A percentile compares a stretch with the other conserved stretches of the same genome.
These are phyloP conservation scores for Setophaga petechia DNA, from an alignment of 2,113 vertebrate species.

Conservation along the genomic window DNA sequence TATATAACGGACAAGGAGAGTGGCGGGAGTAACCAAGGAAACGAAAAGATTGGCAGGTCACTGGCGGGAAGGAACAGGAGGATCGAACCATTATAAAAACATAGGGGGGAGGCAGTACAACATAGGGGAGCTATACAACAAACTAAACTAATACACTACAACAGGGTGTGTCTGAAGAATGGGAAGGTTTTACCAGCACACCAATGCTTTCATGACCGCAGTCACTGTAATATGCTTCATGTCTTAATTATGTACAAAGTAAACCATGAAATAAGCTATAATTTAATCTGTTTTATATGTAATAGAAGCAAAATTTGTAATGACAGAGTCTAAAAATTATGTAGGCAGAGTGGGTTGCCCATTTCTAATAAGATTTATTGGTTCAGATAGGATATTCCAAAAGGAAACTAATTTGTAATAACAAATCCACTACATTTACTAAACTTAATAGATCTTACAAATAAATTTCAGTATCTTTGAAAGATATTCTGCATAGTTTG, in stretches of 20 bases:
- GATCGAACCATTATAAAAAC: no score
- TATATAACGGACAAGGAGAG: no score
- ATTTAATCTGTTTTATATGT: constrained; percentile 19
- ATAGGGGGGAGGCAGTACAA: no score
- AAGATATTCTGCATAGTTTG: not conserved
- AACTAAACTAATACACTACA: no score
- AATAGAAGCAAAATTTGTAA: constrained; percentile 43
- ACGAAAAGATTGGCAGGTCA: no score
- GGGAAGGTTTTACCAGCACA: not conserved
- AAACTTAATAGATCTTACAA: not conserved
- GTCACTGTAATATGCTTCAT: not conserved
- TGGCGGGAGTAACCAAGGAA: no score
- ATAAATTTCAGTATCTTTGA: not conserved
- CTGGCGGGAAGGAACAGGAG: no score
- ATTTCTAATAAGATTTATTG: not conserved
- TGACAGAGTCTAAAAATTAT: not conserved
- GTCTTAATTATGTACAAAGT: not conserved
- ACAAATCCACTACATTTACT: not conserved
- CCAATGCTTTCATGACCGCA: not conserved
- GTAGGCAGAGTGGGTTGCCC: not conserved
- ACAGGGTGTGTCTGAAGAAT: not conserved
- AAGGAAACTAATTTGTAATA: not conserved
- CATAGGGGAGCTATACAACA: no score
- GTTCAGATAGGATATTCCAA: not conserved
- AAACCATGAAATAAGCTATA: constrained; percentile 28